Conservation (phyloP, 2,797 vertebrate species). For the Ibycter americanus region DNA sequence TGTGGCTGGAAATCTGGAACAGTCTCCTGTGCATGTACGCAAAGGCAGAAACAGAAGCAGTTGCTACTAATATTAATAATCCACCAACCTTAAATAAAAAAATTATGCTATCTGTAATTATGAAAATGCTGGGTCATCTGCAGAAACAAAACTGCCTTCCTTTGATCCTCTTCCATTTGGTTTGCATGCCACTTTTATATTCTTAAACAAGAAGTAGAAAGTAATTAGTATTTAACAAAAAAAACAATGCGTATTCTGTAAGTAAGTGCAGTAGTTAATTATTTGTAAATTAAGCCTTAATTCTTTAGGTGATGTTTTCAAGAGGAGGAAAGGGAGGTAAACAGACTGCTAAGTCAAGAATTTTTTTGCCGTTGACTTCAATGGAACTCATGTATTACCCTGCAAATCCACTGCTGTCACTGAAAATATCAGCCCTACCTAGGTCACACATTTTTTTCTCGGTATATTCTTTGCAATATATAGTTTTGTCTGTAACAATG, state of each 20-base stretch:
- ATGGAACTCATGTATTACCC: neutral
- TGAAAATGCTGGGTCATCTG: neutral
- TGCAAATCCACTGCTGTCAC: neutral
- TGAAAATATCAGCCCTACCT: neutral
- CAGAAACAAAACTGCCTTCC: neutral
- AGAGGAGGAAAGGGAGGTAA: neutral
- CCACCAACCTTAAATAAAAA: constrained; percentile 4
- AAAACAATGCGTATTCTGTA: neutral
- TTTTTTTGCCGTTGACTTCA: neutral
- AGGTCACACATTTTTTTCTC: neutral
- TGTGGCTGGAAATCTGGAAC: neutral
- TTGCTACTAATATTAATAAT: constrained; percentile 3
- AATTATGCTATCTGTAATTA: constrained; percentile 19
- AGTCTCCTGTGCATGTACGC: neutral
- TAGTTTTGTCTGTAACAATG: neutral
- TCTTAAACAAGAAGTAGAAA: constrained; percentile 11
- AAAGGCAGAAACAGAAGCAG: neutral
- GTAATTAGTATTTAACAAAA: neutral
- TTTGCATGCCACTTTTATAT: neutral
- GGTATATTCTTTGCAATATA: neutral
- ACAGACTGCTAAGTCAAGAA: neutral
- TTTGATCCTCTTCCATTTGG: constrained; percentile 35
- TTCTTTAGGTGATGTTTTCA: neutral
- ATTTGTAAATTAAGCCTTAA: neutral
- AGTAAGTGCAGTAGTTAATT: neutral